Conservation (phyloP, 2,888 invertebrate genomes). For the Priocnemis perturbator region DNA sequence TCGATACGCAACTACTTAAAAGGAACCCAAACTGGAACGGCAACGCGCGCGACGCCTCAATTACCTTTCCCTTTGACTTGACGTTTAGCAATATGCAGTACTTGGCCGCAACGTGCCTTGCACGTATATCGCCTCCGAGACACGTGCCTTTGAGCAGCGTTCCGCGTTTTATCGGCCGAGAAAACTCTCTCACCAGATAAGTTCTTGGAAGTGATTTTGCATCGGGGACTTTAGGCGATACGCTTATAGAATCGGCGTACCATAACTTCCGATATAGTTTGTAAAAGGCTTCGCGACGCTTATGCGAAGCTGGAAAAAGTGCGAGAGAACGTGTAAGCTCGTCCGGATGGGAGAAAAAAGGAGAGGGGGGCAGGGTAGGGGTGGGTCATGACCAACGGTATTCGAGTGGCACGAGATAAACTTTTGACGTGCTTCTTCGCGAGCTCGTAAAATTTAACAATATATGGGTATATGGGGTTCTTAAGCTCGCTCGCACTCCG, state of each 20-base stretch:
- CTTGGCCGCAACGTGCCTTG: too few species aligned
- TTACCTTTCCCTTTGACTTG: too few species aligned
- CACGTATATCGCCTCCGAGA: too few species aligned
- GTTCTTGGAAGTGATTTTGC: constrained; percentile 12
- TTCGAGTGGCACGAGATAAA: constrained; percentile 9
- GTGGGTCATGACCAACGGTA: constrained; percentile 4
- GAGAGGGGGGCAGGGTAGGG: not conserved
- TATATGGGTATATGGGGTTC: constrained; percentile 18
- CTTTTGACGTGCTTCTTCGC: constrained; percentile 12
- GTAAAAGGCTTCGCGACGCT: constrained; percentile 9
- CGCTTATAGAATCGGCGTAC: constrained; percentile 3
- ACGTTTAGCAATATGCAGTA: too few species aligned
- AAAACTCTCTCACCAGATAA: not conserved
- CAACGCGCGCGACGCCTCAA: too few species aligned
- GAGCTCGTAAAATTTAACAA: constrained; percentile 26
- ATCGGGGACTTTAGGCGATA: constrained; percentile 2
- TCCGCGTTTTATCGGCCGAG: too few species aligned
- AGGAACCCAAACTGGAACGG: too few species aligned
- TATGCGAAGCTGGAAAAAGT: not conserved
- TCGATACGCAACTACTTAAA: too few species aligned
- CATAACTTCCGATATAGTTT: constrained; percentile 11
- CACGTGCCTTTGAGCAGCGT: too few species aligned
- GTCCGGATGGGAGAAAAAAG: too few species aligned
- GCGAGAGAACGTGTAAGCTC: not conserved
- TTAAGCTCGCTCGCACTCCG: constrained; percentile 13